A percentile compares a stretch with the other conserved stretches of the same genome.
These are phyloP conservation scores for Aromia moschata DNA, from an alignment of 2,888 invertebrate genomes.

Conservation along the genomic window DNA sequence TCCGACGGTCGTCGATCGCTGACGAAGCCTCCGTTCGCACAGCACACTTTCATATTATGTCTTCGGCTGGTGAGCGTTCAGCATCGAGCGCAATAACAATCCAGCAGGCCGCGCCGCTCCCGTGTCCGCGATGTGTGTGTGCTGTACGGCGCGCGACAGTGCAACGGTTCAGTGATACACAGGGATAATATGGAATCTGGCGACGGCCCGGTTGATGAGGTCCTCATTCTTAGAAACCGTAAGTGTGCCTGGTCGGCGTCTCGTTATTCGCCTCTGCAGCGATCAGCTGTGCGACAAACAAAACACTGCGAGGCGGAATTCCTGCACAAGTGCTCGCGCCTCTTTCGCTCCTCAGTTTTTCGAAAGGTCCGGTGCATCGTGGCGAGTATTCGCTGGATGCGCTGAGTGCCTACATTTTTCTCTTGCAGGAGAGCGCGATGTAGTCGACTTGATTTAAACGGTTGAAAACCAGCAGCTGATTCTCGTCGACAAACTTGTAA, in stretches of 20 bases:
- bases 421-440: neutral
- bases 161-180: constrained; percentile 27
- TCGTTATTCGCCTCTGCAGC: neutral
- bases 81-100: constrained; percentile 29
- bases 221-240: constrained; percentile 32
- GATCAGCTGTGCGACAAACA: constrained; percentile 7
- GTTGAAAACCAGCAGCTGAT: constrained; percentile 16
- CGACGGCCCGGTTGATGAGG: constrained; percentile 33
- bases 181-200: constrained; percentile 34
- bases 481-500: neutral
- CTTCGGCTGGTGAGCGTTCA: constrained; percentile 42
- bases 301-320: constrained; percentile 5
- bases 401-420: constrained; percentile 1
- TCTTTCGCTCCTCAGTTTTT: too few species aligned
- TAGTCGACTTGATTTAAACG: constrained; percentile 12
- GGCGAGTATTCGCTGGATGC: too few species aligned
- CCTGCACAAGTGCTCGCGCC: neutral
- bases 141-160: constrained; percentile 16
- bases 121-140: constrained; percentile 19
- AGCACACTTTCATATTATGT: constrained; percentile 47
- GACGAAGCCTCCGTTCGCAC: constrained; percentile 12
- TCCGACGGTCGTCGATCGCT: constrained; percentile 8
- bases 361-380: too few species aligned
- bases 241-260: constrained; percentile 8
- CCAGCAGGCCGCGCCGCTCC: constrained; percentile 15